These are phyloP conservation scores for Caenorhabditis wallacei DNA, from an alignment of 2,888 invertebrate genomes.

Conservation along the genomic window DNA sequence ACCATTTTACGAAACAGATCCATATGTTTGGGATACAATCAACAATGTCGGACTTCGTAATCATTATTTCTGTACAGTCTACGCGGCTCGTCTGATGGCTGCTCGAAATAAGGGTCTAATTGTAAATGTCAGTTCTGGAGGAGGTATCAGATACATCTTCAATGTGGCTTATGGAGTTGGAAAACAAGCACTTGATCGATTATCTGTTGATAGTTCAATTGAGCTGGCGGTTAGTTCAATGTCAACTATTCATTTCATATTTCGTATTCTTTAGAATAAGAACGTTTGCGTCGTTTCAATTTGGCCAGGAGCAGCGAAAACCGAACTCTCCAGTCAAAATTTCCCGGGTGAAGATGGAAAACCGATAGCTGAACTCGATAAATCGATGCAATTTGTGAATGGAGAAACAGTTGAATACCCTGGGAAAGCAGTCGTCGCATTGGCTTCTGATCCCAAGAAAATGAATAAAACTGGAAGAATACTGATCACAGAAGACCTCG, in stretches of 20 bases:
- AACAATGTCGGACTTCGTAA: slow-evolving; percentile 76
- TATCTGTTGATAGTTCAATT: slow-evolving; percentile 84
- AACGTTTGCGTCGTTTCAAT: slow-evolving; percentile 83
- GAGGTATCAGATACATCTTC: slow-evolving; percentile 84
- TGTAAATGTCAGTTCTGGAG: slow-evolving; percentile 84
- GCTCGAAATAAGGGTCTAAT: slow-evolving; percentile 84
- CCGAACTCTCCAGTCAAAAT: slow-evolving; percentile 80
- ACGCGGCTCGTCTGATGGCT: slow-evolving; percentile 82
- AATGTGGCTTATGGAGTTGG: slow-evolving; percentile 85
- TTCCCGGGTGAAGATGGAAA: slow-evolving; percentile 28
- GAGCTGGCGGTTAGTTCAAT: slow-evolving; percentile 82
- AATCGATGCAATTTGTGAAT: slow-evolving; percentile 67
- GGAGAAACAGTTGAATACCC: slow-evolving; percentile 81
- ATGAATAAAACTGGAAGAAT: slow-evolving; percentile 83
- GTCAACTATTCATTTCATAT: background rate
- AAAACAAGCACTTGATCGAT: slow-evolving; percentile 84
- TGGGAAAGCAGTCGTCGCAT: slow-evolving; percentile 78
- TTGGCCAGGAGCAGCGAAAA: slow-evolving; percentile 85
- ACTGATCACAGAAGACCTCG: slow-evolving; percentile 83
- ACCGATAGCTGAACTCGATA: slow-evolving; percentile 38
- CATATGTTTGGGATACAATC: slow-evolving; percentile 84
- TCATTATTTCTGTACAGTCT: slow-evolving; percentile 84
- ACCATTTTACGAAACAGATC: slow-evolving; percentile 83
- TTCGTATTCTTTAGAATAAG: slow-evolving; percentile 72
- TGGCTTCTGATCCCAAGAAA: slow-evolving; percentile 82